Evolutionary conservation across 2,888 invertebrate species (phyloP).

Genomic region (Eupithecia pulchellata): DNA sequence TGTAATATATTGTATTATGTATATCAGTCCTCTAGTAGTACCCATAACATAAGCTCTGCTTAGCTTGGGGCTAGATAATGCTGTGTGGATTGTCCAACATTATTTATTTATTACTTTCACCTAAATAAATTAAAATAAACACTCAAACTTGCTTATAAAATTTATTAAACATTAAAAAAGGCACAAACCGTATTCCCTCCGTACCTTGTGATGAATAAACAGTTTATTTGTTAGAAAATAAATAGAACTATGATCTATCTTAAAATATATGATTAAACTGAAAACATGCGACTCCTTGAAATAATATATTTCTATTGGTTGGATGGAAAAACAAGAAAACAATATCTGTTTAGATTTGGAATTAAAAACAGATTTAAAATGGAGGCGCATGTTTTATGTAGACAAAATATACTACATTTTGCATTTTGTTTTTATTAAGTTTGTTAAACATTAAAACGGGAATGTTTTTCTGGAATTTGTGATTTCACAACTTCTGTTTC

Average conservation of each 20-base stretch:
- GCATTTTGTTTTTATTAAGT: background rate
- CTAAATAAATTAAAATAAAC: constrained; percentile 37
- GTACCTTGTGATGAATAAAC: constrained; percentile 58
- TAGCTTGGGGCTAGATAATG: no score
- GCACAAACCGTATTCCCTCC: constrained; percentile 72
- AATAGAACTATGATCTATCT: constrained; percentile 43
- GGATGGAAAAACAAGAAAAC: background rate
- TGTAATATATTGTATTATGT: no score
- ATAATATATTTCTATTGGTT: background rate
- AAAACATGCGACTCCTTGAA: constrained; percentile 7
- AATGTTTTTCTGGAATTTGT: background rate
- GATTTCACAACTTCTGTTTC: background rate
- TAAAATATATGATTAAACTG: constrained; percentile 37
- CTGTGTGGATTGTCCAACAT: no score
- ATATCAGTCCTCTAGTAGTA: no score
- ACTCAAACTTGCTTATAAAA: constrained; percentile 55
- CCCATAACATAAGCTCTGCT: no score
- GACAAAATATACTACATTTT: background rate
- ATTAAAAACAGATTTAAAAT: background rate
- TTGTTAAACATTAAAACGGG: background rate
- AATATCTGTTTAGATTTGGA: background rate
- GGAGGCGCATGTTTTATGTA: background rate
- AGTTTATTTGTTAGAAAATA: constrained; percentile 44
- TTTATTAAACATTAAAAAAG: constrained; percentile 77
- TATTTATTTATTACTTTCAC: no score